Evolutionary conservation across 2,797 vertebrate genomes (phyloP).

Genomic region (Coregonus sp.): DNA sequence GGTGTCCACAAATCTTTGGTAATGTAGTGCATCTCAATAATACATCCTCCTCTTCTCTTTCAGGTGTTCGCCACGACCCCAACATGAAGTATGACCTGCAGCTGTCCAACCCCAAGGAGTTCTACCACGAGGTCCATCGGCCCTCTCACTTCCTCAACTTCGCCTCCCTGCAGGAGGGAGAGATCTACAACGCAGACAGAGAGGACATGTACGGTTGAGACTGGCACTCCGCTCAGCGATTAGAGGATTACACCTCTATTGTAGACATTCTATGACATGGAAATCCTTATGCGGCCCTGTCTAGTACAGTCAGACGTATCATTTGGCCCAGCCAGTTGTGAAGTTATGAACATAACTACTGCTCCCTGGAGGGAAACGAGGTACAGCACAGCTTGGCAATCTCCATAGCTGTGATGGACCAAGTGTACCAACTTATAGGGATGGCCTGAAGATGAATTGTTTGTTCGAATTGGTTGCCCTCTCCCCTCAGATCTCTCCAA

Average conservation of each 20-base stretch:
- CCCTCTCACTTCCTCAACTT: conserved; percentile 99
- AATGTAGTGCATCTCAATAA: conserved; percentile 41
- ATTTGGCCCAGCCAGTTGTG: background rate
- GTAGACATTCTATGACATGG: conserved; percentile 56
- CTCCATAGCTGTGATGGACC: background rate
- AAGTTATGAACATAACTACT: background rate
- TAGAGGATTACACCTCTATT: conserved; percentile 39
- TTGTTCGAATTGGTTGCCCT: background rate
- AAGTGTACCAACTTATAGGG: background rate
- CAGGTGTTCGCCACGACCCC: conserved; percentile 96
- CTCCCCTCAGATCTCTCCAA: conserved; percentile 12
- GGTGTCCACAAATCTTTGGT: no score
- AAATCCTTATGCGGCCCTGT: background rate
- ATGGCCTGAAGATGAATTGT: conserved; percentile 4
- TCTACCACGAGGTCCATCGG: conserved; percentile 98
- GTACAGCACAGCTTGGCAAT: background rate
- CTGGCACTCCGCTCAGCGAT: background rate
- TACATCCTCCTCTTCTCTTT: background rate
- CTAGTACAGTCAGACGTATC: background rate
- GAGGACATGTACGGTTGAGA: conserved; percentile 91
- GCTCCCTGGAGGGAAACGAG: background rate
- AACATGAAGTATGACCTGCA: conserved; percentile 99
- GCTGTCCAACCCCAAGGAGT: conserved; percentile 97
- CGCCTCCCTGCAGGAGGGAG: conserved; percentile 95
- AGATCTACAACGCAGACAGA: conserved; percentile 95